phyloP scores from a whole-genome alignment of 2,797 vertebrate species.

The Falco rusticolus region DNA sequence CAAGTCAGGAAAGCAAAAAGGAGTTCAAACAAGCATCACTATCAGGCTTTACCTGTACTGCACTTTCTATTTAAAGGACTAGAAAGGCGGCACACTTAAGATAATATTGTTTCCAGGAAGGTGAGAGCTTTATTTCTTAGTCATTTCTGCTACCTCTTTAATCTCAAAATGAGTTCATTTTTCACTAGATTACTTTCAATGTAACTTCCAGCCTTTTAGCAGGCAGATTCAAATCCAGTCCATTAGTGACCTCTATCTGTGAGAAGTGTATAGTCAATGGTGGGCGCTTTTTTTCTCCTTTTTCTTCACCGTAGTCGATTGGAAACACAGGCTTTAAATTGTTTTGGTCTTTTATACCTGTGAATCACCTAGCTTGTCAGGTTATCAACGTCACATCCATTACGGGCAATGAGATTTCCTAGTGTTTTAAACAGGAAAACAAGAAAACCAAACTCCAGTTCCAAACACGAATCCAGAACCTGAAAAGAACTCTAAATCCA shows the following conservation, averaged over 20 bases:
- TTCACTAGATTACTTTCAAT: constrained; percentile 72
- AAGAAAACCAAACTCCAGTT: not conserved
- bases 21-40: constrained; percentile 8
- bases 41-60: not conserved
- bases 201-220: constrained; percentile 74
- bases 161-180: constrained; percentile 71
- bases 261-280: constrained; percentile 71
- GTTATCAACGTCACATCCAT: not conserved
- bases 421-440: constrained; percentile 2
- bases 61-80: constrained; percentile 19
- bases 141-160: constrained; percentile 54
- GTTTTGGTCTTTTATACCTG: constrained; percentile 28
- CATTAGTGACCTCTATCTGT: constrained; percentile 87
- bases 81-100: constrained; percentile 42
- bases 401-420: not conserved
- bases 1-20: constrained; percentile 26
- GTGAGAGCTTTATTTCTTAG: constrained; percentile 45
- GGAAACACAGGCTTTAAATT: not conserved
- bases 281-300: not conserved
- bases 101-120: constrained; percentile 56
- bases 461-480: not conserved
- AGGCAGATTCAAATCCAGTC: constrained; percentile 79
- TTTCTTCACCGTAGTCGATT: constrained; percentile 2
- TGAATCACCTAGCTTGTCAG: not conserved
- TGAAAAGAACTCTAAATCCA: not conserved